phyloP scores from a whole-genome alignment of 2,113 vertebrate species.

The mouse (Mus musculus) region DNA sequence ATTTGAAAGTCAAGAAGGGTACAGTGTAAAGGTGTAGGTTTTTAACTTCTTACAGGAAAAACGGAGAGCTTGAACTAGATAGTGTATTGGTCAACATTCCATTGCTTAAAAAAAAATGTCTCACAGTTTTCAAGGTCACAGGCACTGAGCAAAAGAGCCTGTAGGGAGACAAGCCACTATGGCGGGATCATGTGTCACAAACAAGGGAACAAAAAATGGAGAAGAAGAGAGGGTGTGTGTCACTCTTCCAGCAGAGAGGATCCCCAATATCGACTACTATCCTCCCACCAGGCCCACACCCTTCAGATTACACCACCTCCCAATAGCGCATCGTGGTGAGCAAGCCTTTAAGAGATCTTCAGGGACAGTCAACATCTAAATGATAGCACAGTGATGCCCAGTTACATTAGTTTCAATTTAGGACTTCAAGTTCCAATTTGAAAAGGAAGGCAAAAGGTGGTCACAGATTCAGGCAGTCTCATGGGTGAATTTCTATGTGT shows the following conservation, averaged over 20 bases:
- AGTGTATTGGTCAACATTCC: not conserved
- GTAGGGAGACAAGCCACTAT: not conserved
- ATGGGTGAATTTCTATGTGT: not conserved
- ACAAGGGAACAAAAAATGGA: not conserved
- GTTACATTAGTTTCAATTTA: not conserved
- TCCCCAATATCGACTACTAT: not conserved
- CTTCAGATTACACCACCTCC: not conserved
- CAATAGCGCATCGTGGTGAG: not conserved
- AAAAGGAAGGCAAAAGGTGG: not conserved
- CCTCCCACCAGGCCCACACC: not conserved
- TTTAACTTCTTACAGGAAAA: not conserved
- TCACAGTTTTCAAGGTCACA: not conserved
- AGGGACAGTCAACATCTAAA: not conserved
- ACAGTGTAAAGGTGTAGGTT: not conserved
- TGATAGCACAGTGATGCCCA: not conserved
- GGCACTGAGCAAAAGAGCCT: not conserved
- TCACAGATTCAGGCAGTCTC: not conserved
- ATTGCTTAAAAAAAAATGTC: no score
- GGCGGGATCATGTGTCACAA: not conserved
- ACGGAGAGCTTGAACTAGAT: not conserved
- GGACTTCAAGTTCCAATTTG: not conserved
- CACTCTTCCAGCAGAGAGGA: not conserved
- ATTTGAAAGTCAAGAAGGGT: conserved; percentile 2
- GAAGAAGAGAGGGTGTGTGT: not conserved
- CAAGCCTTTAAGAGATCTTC: not conserved